Conservation (phyloP, 2,113 vertebrate genomes). For the Polypterus senegalus region DNA sequence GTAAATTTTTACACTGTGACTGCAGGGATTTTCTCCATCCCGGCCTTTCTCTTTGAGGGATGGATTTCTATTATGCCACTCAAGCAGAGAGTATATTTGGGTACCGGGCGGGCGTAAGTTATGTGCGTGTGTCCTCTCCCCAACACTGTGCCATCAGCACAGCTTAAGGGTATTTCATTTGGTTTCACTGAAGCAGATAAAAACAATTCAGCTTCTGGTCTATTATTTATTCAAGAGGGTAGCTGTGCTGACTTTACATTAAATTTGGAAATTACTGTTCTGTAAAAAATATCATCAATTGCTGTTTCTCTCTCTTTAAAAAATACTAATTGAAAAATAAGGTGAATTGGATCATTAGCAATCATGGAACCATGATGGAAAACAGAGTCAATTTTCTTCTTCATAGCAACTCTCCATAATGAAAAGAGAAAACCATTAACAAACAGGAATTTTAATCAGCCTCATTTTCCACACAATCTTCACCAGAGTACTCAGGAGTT, state of each 20-base stretch:
- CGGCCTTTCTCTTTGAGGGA: no score
- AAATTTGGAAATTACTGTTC: conserved; percentile 16
- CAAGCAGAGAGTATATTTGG: no score
- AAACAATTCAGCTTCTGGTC: conserved; percentile 5
- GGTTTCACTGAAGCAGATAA: conserved; percentile 17
- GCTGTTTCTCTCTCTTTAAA: conserved; percentile 19
- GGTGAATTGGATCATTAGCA: conserved; percentile 21
- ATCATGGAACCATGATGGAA: conserved; percentile 19
- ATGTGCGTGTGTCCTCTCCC: no score
- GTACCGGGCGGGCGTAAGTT: no score
- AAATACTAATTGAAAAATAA: conserved; percentile 34
- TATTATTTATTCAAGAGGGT: conserved; percentile 24
- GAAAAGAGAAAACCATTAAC: conserved; percentile 33
- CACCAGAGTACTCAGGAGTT: conserved; percentile 26
- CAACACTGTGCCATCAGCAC: no score
- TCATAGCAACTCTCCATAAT: conserved; percentile 27
- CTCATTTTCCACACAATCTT: conserved; percentile 28
- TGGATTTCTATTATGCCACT: no score
- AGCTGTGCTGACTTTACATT: conserved; percentile 32
- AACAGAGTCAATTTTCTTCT: conserved; percentile 26
- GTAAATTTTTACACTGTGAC: no score
- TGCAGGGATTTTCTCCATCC: no score
- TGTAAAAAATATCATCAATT: conserved; percentile 23
- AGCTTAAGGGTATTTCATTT: no score
- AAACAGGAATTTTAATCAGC: conserved; percentile 34